Evolutionary conservation across 2,113 vertebrate genomes (phyloP).

Genomic region (Chauna torquata): DNA sequence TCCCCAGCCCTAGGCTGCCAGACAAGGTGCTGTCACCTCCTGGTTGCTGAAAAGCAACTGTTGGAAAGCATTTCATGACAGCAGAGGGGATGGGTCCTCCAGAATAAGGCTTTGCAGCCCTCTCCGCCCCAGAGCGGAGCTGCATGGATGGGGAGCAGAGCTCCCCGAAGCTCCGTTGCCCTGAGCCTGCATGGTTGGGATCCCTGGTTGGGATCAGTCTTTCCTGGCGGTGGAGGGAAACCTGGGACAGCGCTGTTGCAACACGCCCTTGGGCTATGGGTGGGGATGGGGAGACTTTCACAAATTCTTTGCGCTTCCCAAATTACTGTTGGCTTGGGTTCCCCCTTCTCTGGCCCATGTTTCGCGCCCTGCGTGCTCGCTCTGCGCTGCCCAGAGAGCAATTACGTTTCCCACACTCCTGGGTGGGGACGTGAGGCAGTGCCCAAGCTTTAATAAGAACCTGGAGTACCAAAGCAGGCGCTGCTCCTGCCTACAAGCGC

Average conservation of each 20-base stretch:
- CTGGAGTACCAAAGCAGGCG: neutral
- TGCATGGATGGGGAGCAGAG: neutral
- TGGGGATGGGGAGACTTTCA: neutral
- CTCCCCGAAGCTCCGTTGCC: neutral
- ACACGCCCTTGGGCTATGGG: neutral
- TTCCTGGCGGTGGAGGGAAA: neutral
- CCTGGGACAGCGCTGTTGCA: neutral
- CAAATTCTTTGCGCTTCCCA: neutral
- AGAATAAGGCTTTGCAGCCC: neutral
- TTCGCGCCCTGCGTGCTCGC: accelerated
- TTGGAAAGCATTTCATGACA: neutral
- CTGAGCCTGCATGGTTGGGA: neutral
- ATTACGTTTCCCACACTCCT: neutral
- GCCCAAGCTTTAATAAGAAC: neutral
- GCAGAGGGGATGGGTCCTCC: neutral
- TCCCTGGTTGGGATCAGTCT: neutral
- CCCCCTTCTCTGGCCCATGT: neutral
- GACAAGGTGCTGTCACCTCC: neutral
- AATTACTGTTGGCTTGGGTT: neutral
- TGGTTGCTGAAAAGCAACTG: neutral
- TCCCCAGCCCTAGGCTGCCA: neutral
- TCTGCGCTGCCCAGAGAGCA: neutral
- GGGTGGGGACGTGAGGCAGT: neutral
- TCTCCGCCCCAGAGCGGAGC: neutral
- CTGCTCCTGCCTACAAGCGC: neutral